Evolutionary conservation across 2,888 invertebrate genomes (phyloP).

Genomic region (Vannuccia rotundouncinata): DNA sequence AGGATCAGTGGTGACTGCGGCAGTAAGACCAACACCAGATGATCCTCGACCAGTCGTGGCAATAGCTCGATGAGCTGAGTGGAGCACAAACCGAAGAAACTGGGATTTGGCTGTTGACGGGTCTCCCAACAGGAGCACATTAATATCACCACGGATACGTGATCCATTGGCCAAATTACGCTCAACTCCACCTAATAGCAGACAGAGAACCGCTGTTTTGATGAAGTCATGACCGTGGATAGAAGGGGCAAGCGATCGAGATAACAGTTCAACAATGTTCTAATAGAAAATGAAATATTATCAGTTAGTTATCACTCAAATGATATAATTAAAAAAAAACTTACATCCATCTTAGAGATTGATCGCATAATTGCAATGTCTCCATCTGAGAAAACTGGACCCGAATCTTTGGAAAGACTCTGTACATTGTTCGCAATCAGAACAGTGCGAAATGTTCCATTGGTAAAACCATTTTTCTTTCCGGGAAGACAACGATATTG

Average conservation of each 20-base stretch:
- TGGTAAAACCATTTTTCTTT: slow-evolving; percentile 83
- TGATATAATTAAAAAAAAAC: slow-evolving; percentile 18
- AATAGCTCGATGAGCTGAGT: slow-evolving; percentile 88
- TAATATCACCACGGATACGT: slow-evolving; percentile 66
- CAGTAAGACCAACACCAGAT: slow-evolving; percentile 94
- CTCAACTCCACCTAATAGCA: slow-evolving; percentile 88
- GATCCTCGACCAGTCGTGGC: slow-evolving; percentile 95
- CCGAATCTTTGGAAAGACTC: slow-evolving; percentile 76
- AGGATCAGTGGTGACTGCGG: slow-evolving; percentile 89
- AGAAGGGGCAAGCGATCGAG: slow-evolving; percentile 88
- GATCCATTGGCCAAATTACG: slow-evolving; percentile 67
- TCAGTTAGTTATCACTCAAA: background rate
- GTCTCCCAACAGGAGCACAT: slow-evolving; percentile 88
- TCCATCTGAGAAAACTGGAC: slow-evolving; percentile 67
- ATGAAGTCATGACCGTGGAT: slow-evolving; percentile 94
- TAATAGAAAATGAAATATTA: slow-evolving; percentile 2
- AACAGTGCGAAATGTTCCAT: slow-evolving; percentile 77
- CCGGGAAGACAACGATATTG: slow-evolving; percentile 86
- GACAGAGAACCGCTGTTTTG: slow-evolving; percentile 87
- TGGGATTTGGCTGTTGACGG: slow-evolving; percentile 99
- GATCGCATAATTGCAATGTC: slow-evolving; percentile 83
- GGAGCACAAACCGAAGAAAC: slow-evolving; percentile 71
- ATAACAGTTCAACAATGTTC: slow-evolving; percentile 67
- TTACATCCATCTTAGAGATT: slow-evolving; percentile 50
- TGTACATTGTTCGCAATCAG: slow-evolving; percentile 87